A percentile compares a stretch with the other conserved stretches of the same genome.
These are phyloP conservation scores for Ageneiosus marmoratus DNA, from an alignment of 2,113 vertebrate species.

Conservation along the genomic window DNA sequence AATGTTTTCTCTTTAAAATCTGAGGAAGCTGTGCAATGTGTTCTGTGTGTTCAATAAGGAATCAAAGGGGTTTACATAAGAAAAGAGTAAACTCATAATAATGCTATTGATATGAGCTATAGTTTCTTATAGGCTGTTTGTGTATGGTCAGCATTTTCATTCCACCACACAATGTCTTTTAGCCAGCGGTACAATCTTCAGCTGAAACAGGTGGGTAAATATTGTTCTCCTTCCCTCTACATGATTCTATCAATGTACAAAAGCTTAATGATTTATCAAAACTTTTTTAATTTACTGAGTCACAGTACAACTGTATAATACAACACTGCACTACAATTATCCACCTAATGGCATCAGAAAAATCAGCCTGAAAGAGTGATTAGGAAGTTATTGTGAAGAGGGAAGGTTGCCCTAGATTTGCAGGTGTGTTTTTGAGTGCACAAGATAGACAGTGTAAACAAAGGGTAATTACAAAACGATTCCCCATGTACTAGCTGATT, in stretches of 20 bases:
- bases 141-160: slow-evolving; percentile 14
- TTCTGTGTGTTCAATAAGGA: not conserved
- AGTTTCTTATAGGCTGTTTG: slow-evolving; percentile 15
- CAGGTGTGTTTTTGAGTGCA: slow-evolving; percentile 46
- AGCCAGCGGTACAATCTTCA: slow-evolving; percentile 17
- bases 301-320: slow-evolving; percentile 34
- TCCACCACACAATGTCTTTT: slow-evolving; percentile 17
- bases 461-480: slow-evolving; percentile 45
- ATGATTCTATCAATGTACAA: slow-evolving; percentile 28
- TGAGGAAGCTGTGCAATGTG: not conserved
- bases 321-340: slow-evolving; percentile 19
- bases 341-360: slow-evolving; percentile 25
- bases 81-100: not conserved
- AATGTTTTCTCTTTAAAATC: slow-evolving; percentile 21
- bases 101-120: not conserved
- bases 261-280: slow-evolving; percentile 44
- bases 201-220: slow-evolving; percentile 42
- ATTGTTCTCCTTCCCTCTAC: slow-evolving; percentile 31
- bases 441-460: slow-evolving; percentile 27
- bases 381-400: slow-evolving; percentile 24
- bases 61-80: not conserved
- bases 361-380: slow-evolving; percentile 38
- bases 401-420: slow-evolving; percentile 49
- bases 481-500: slow-evolving; percentile 31
- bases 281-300: slow-evolving; percentile 27